A percentile compares a stretch with the other conserved stretches of the same genome.
phyloP scores from a whole-genome alignment of 2,797 vertebrate genomes.

The Acestrorhynchus altus region DNA sequence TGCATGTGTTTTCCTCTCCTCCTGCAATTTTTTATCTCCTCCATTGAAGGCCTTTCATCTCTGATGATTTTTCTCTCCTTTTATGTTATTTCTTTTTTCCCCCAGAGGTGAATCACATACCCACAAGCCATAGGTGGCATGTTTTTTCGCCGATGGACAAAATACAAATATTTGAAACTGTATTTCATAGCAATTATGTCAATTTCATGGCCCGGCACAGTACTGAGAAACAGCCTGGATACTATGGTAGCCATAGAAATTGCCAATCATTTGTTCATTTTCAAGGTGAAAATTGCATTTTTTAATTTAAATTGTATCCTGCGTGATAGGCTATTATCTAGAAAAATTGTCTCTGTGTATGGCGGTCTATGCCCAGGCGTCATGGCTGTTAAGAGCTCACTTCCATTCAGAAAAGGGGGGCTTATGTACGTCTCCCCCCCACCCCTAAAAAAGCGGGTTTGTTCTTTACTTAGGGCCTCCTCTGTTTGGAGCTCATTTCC shows the following conservation, averaged over 20 bases:
- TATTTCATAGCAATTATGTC: slow-evolving; percentile 99
- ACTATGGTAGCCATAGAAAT: slow-evolving; percentile 99
- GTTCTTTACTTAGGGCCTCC: slow-evolving; percentile 78
- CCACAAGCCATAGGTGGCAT: slow-evolving; percentile 87
- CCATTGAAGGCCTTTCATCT: slow-evolving; percentile 88
- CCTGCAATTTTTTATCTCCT: slow-evolving; percentile 87
- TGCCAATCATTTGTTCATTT: slow-evolving; percentile 99
- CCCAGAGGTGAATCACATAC: slow-evolving; percentile 91
- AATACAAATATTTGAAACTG: slow-evolving; percentile 99
- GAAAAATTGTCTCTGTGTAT: slow-evolving; percentile 98
- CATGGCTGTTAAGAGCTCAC: slow-evolving; percentile 93
- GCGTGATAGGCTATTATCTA: slow-evolving; percentile 92
- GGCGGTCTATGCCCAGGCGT: slow-evolving; percentile 89
- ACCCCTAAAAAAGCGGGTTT: slow-evolving; percentile 82
- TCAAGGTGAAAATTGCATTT: slow-evolving; percentile 99
- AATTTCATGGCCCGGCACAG: slow-evolving; percentile 98
- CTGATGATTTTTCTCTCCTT: slow-evolving; percentile 73
- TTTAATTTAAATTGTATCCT: slow-evolving; percentile 98
- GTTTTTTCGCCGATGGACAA: slow-evolving; percentile 94
- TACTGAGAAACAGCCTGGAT: slow-evolving; percentile 98
- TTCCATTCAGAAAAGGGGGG: slow-evolving; percentile 91
- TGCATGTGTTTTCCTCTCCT: slow-evolving; percentile 73
- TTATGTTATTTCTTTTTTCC: slow-evolving; percentile 74
- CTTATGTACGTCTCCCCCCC: slow-evolving; percentile 86
- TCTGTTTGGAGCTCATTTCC: slow-evolving; percentile 74